Conservation (phyloP, 1,140 invertebrate genomes). For the Leptonema lineaticorne region DNA sequence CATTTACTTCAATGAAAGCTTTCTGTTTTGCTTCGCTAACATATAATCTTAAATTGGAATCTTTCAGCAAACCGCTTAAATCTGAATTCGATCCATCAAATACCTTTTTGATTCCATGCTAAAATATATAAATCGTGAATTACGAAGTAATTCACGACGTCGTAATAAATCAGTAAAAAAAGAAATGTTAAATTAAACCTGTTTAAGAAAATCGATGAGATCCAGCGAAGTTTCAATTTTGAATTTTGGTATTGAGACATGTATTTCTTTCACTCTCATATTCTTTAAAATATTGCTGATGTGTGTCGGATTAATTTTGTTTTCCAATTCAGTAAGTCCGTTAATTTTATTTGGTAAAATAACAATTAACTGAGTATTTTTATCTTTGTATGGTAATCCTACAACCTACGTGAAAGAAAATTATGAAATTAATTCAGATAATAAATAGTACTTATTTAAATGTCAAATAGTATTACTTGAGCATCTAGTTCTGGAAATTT, state of each 20-base stretch:
- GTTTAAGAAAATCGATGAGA: constrained; percentile 54
- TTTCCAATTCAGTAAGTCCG: constrained; percentile 54
- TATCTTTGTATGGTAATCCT: constrained; percentile 60
- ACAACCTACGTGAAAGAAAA: too few species aligned
- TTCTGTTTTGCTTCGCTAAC: constrained; percentile 66
- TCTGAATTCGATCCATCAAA: background rate
- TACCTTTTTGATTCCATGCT: background rate
- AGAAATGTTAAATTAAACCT: background rate
- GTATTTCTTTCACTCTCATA: constrained; percentile 46
- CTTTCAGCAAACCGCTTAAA: background rate
- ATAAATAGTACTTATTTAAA: too few species aligned
- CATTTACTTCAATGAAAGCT: constrained; percentile 72
- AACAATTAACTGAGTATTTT: constrained; percentile 61
- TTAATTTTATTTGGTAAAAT: constrained; percentile 62
- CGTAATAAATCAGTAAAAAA: background rate
- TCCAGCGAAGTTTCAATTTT: constrained; percentile 58
- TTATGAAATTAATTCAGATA: too few species aligned
- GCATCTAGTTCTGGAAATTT: too few species aligned
- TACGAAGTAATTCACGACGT: background rate
- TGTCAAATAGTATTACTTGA: too few species aligned
- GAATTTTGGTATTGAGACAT: constrained; percentile 63
- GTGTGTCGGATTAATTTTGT: constrained; percentile 45
- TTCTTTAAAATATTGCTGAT: constrained; percentile 39
- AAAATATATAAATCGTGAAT: background rate
- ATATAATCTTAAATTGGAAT: constrained; percentile 43